Evolutionary conservation across 2,888 invertebrate species (phyloP), one percentile per base, ranked within the genome.

Genomic region (Hetaerina titia): DNA sequence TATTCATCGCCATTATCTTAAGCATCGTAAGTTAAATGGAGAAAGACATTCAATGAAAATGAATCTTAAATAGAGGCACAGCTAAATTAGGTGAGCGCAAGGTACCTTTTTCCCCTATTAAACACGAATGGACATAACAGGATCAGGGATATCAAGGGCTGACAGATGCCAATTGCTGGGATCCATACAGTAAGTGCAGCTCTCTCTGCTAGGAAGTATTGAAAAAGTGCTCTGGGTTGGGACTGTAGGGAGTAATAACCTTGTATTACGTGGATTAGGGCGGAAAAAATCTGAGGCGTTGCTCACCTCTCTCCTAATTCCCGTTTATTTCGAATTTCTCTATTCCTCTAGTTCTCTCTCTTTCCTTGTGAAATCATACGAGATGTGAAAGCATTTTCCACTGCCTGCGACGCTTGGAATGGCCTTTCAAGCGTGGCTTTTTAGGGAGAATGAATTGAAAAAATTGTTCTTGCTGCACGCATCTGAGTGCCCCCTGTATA

Each of bases 381-480:
- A 31, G 64, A 64, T 45, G n/a, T 92, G 92, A 57, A 64, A 92
- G 64, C 69, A 92, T 45, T 92, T 92, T 11, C 25, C 56, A 56
- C 92, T 25, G 92, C 56, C 92, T 31, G 92, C 56, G 69, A 31
- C 69, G 92, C 69, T 56, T 92, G 45, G 45, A 92, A 64, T 69
- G 92, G 31, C 69, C 57, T n/a, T 57, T 69, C 69, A 69, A 57
- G 69, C 92, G 56, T 56, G 56, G 69, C 92, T 22, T n/a, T 56
- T 56, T n/a, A 8, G 17, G 56, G 19, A 13, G 11, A 56, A 25
- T 19, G 56, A 22, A 56, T 25, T 13, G 13, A 25, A 31, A 63
- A 92, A 92, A 92, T 64, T n/a, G 31, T 45, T 63, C 92, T 45
- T 57, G 63, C 64, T 92, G 69, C 92, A n/a, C 69, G 69, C 92